These are phyloP conservation scores for Diglossa cyanea DNA, from an alignment of 2,797 vertebrate genomes.

Conservation along the genomic window DNA sequence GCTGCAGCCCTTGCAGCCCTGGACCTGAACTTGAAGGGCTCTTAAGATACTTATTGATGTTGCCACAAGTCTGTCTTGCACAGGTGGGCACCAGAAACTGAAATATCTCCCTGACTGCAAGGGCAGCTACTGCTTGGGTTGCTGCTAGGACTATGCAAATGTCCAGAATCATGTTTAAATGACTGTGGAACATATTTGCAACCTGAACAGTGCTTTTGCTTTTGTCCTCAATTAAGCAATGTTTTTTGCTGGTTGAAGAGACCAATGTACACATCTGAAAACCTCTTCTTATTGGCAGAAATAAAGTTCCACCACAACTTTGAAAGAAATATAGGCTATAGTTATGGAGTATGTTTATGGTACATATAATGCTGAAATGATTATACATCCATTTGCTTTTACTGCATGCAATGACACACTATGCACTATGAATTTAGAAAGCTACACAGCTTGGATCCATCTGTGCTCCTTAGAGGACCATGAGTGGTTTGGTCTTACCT, in stretches of 20 bases:
- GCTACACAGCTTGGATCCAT: not conserved
- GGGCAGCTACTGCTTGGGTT: not conserved
- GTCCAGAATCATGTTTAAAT: not conserved
- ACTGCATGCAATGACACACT: not conserved
- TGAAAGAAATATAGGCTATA: not conserved
- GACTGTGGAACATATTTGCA: not conserved
- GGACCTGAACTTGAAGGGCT: not conserved
- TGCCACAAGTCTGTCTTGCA: not conserved
- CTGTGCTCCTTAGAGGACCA: not conserved
- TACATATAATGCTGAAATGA: not conserved
- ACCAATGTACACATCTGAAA: not conserved
- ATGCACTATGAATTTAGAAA: not conserved
- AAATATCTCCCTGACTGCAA: not conserved
- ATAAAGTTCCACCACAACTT: not conserved
- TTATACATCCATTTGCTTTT: not conserved
- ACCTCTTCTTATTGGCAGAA: not conserved
- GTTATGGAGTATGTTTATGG: not conserved
- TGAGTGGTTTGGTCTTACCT: not conserved
- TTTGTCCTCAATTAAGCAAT: not conserved
- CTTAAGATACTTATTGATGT: not conserved
- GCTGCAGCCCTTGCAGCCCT: not conserved
- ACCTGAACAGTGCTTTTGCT: not conserved
- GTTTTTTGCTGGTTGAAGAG: not conserved
- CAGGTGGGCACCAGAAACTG: not conserved
- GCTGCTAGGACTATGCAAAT: not conserved